Base-by-base conservation (phyloP, 2,113 vertebrate species). In the Progne subis region DNA sequence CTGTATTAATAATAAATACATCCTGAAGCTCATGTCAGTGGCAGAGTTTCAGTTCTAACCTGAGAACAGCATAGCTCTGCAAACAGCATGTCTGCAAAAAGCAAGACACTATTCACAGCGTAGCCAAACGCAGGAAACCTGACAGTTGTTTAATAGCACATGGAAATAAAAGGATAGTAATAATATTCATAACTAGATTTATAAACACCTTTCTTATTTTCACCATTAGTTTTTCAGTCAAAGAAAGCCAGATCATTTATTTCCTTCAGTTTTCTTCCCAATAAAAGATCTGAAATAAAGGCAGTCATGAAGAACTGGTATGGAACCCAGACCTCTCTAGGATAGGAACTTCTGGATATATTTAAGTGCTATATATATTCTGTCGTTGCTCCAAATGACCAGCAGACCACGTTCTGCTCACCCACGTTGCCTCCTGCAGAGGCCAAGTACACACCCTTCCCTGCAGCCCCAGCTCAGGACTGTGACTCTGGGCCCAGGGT, bases 1-100 rank as follows among this genome's bases (percentile, higher is more conserved):
- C 69, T 61, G 29, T 75, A 76, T 86, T 92, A 94, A 93, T 95
- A 94, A 97, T 94, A 79, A 94, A 95, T 94, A 87, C 43, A n/a
- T 19, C 25, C 39, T 74, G 79, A 86, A 86, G 25, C 69, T 94
- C 19, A 3, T 50, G 43, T 81, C 86, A 76, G 60, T 39, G 7
- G 82, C 60, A 90, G 86, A 44, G 47, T 76, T 93, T 89, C 57
- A 87, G 16, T 91, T 88, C 81, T 86, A 95, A 92, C 46, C 32
- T 59, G 80, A 37, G 93, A 95, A 63, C 49, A 69, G 77, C 67
- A 41, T 8, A 60, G 49, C 31, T 91, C 82, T 71, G 70, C 25
- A 78, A 92, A 46, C 20, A 79, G 34, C 74, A 49, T 0, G 0
- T 31, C 82, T 87, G 81, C 74, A 81, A 63, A 96, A 91, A 63